Evolutionary conservation across 2,113 vertebrate genomes (phyloP).

Genomic region (Nannospalax galili): DNA sequence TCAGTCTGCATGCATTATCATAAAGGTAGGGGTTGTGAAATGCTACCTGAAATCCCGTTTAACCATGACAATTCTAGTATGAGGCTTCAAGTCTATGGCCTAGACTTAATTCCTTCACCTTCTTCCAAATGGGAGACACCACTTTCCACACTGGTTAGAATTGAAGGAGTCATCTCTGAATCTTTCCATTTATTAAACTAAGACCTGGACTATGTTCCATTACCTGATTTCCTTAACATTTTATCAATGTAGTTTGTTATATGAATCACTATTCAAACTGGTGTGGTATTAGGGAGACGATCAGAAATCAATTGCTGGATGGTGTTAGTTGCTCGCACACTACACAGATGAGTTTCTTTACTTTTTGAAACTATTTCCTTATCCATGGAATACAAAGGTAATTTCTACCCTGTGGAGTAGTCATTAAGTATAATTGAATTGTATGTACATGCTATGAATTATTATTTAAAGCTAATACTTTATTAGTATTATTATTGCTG

Average conservation of each 20-base stretch:
- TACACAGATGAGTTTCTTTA: conserved; percentile 26
- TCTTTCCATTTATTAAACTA: background rate
- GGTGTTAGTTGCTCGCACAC: background rate
- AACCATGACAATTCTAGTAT: background rate
- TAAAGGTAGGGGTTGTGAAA: too few species aligned
- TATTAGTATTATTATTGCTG: conserved; percentile 43
- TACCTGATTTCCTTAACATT: background rate
- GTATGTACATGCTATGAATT: conserved; percentile 40
- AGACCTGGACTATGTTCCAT: background rate
- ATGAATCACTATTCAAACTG: background rate
- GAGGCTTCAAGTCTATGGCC: background rate
- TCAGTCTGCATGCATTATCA: background rate
- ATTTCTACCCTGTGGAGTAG: conserved; percentile 17
- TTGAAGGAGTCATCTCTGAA: background rate
- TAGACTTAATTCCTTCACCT: background rate
- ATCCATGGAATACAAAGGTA: conserved; percentile 33
- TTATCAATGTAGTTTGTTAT: background rate
- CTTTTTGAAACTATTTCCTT: conserved; percentile 45
- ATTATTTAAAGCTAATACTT: conserved; percentile 55
- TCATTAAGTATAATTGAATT: conserved; percentile 44
- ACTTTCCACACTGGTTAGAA: background rate
- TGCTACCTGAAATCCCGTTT: background rate
- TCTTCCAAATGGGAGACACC: background rate
- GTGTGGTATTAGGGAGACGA: background rate
- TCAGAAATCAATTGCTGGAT: background rate